Evolutionary conservation across 2,797 vertebrate genomes (phyloP).

Genomic region (Schizopygopsis malacanthus): DNA sequence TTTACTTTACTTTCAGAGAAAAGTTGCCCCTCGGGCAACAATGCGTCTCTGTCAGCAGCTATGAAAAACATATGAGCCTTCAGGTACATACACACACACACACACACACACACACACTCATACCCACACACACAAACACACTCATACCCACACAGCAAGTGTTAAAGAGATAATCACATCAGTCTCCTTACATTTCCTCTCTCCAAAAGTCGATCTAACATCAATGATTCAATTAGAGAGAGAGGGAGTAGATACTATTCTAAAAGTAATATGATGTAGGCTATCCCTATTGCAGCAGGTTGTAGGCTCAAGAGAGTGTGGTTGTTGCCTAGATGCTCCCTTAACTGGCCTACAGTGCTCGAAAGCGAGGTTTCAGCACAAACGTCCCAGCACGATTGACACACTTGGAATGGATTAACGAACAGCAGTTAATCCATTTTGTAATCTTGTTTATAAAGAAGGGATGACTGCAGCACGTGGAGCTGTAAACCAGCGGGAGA

Average conservation of each 20-base stretch:
- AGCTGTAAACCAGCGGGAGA: conserved; percentile 31
- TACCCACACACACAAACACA: neutral
- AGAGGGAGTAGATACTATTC: conserved; percentile 14
- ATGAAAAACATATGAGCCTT: conserved; percentile 22
- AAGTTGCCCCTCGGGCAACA: neutral
- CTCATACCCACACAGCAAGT: neutral
- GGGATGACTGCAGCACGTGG: conserved; percentile 24
- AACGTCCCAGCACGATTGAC: conserved; percentile 4
- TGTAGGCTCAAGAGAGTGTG: conserved; percentile 1
- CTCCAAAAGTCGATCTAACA: conserved; percentile 29
- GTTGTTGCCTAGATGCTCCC: conserved; percentile 5
- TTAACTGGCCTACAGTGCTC: neutral
- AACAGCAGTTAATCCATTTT: conserved; percentile 48
- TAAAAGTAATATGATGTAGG: conserved; percentile 23
- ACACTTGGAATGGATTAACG: conserved; percentile 48
- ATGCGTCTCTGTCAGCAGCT: neutral
- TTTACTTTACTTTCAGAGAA: conserved; percentile 37
- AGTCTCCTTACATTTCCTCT: conserved; percentile 26
- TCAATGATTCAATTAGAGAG: conserved; percentile 41
- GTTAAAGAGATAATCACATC: conserved; percentile 43
- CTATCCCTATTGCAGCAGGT: neutral
- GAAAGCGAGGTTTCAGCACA: conserved; percentile 10
- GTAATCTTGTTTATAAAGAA: conserved; percentile 47
- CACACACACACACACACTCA: neutral
- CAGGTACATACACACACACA: neutral